Conservation (phyloP, 2,888 invertebrate species). For the Gisinianus flammeolus region DNA sequence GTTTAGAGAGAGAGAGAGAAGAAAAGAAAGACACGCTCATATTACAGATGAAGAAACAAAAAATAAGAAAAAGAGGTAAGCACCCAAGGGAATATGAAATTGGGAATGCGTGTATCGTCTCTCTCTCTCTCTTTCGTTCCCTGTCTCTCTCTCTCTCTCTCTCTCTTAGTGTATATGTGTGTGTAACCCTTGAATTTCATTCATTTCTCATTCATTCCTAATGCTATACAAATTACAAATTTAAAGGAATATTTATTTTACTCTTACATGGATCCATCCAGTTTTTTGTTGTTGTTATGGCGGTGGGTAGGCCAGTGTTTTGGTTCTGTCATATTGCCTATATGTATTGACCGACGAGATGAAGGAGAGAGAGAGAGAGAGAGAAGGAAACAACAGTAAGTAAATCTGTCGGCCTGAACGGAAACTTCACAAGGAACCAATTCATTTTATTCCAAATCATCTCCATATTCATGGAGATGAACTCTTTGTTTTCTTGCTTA, state of each 20-base stretch:
- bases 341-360: background rate
- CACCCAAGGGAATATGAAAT: background rate
- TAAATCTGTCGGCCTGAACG: background rate
- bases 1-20: background rate
- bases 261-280: background rate
- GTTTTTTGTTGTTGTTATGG: background rate
- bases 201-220: background rate
- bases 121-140: too few species aligned
- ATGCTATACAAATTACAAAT: background rate
- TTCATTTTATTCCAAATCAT: background rate
- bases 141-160: too few species aligned
- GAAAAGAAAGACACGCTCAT: background rate
- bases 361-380: background rate
- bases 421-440: background rate
- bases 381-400: background rate
- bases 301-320: background rate
- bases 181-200: background rate
- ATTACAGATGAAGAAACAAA: background rate
- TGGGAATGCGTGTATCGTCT: too few species aligned
- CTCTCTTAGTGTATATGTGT: too few species aligned
- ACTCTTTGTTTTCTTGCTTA: background rate
- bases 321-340: background rate
- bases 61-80: background rate
- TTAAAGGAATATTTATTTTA: slow-evolving; percentile 8
- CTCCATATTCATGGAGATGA: background rate